These are phyloP conservation scores for Eulemur macaco DNA, from an alignment of 2,113 vertebrate species.

Conservation along the genomic window DNA sequence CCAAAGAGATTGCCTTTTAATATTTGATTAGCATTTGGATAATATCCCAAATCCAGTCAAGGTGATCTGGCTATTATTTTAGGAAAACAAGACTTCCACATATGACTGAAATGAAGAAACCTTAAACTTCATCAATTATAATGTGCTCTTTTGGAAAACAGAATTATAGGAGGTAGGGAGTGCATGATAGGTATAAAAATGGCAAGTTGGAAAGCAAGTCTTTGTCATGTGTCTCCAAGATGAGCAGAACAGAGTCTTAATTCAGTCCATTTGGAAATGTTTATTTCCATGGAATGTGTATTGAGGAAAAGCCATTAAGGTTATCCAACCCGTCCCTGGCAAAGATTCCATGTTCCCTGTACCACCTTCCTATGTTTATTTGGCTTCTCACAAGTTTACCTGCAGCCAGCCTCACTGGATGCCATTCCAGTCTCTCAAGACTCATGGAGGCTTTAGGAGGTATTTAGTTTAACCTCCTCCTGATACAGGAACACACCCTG, in stretches of 20 bases:
- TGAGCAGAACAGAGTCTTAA: neutral
- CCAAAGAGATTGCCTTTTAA: conserved; percentile 25
- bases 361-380: neutral
- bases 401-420: neutral
- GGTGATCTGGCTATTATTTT: neutral
- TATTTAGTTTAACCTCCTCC: neutral
- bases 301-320: neutral
- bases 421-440: neutral
- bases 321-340: neutral
- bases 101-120: neutral
- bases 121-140: neutral
- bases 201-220: neutral
- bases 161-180: neutral
- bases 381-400: neutral
- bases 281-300: neutral
- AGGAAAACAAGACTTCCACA: conserved; percentile 13
- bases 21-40: neutral
- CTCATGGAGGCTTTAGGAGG: neutral
- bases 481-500: neutral
- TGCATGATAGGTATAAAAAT: neutral
- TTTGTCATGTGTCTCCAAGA: neutral
- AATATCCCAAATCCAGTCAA: neutral
- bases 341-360: neutral
- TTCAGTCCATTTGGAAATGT: neutral
- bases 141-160: neutral